Evolutionary conservation across 2,797 vertebrate genomes (phyloP).

Genomic region (Pitangus sulphuratus): DNA sequence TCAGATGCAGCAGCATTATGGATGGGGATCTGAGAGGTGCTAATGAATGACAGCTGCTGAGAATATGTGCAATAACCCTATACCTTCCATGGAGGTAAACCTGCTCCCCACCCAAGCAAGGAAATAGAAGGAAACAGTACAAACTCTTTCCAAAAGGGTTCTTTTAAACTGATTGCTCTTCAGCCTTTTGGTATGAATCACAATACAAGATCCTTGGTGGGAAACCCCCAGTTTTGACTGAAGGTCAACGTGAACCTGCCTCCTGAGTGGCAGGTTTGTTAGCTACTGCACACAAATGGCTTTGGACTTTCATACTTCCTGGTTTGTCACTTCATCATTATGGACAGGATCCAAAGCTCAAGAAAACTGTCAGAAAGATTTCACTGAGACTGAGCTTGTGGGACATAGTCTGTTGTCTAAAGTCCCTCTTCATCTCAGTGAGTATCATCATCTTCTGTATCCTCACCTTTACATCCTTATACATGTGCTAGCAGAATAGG

Average conservation of each 20-base stretch:
- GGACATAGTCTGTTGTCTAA: neutral
- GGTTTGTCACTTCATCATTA: neutral
- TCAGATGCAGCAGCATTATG: neutral
- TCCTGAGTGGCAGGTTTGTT: neutral
- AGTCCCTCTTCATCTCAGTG: neutral
- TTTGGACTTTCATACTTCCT: conserved; percentile 1
- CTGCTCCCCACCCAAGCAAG: neutral
- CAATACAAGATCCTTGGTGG: neutral
- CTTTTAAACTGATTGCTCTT: neutral
- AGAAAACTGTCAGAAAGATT: neutral
- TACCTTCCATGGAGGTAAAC: neutral
- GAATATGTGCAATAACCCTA: neutral
- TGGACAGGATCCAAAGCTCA: neutral
- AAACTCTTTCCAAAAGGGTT: neutral
- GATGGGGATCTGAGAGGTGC: neutral
- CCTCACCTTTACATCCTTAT: neutral
- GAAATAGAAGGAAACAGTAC: neutral
- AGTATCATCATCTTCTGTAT: neutral
- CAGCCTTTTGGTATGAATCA: rapidly evolving
- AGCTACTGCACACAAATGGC: neutral
- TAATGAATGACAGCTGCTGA: neutral
- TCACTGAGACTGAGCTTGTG: neutral
- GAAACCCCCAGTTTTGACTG: neutral
- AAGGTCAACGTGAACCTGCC: rapidly evolving
- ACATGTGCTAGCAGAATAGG: neutral